Evolutionary conservation across 2,797 vertebrate genomes (phyloP).

Genomic region (Adelosebastes latens): DNA sequence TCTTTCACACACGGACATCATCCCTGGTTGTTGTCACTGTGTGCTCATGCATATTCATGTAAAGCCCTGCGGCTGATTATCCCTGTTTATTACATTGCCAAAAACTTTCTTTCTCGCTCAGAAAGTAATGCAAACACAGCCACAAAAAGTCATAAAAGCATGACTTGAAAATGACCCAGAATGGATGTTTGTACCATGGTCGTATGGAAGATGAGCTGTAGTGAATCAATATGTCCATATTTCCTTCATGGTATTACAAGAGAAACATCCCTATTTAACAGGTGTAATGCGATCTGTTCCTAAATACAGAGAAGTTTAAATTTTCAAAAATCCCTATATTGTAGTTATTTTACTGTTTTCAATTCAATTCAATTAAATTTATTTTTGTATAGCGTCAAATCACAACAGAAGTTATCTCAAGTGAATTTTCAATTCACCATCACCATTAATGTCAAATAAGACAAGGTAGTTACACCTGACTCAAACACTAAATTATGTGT

Average conservation of each 20-base stretch:
- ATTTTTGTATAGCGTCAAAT: too few species aligned
- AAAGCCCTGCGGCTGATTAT: constrained; percentile 28
- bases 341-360: background rate
- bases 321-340: background rate
- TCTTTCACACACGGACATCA: background rate
- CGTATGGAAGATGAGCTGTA: background rate
- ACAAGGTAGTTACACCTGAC: background rate
- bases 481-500: background rate
- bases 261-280: too few species aligned
- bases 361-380: background rate
- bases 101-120: constrained; percentile 9
- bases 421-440: background rate
- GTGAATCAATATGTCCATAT: background rate
- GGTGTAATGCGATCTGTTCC: too few species aligned
- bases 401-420: too few species aligned
- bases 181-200: background rate
- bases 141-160: constrained; percentile 4
- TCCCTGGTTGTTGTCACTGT: constrained; percentile 28
- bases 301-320: too few species aligned
- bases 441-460: background rate
- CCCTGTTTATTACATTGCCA: constrained; percentile 48
- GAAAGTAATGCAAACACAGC: constrained; percentile 2
- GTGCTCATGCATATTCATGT: constrained; percentile 53
- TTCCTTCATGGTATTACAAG: background rate
- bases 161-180: constrained; percentile 6